Percentiles rank a stretch among this genome's conserved stretches.
phyloP scores from a whole-genome alignment of 2,797 vertebrate genomes.

The Thripadectes ignobilis region DNA sequence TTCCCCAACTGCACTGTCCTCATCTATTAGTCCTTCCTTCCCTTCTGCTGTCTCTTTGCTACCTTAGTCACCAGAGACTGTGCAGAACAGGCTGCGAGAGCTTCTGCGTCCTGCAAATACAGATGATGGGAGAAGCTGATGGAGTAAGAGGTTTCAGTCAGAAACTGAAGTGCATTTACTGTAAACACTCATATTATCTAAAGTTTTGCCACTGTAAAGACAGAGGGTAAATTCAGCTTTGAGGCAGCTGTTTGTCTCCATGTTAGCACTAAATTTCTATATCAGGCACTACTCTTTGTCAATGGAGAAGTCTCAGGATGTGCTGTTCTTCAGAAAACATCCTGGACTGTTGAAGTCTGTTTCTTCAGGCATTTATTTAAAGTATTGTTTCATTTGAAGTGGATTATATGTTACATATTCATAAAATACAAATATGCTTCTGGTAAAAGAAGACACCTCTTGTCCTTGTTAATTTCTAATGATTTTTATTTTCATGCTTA shows the following conservation, averaged over 20 bases:
- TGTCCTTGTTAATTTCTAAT: neutral
- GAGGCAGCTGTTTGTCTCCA: neutral
- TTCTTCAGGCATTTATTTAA: neutral
- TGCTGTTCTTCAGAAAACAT: neutral
- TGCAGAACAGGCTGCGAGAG: neutral
- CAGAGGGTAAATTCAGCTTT: neutral
- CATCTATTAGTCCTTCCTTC: neutral
- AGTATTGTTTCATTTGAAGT: neutral
- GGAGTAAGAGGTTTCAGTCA: neutral
- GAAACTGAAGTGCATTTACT: neutral
- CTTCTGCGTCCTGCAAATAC: neutral
- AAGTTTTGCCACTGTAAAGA: neutral
- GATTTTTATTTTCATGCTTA: neutral
- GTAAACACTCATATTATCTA: neutral
- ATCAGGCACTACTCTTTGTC: neutral
- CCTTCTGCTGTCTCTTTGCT: neutral
- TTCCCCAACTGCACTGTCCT: neutral
- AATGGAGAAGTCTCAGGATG: neutral
- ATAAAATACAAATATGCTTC: neutral
- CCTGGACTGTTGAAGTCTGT: neutral
- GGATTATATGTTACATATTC: accelerated
- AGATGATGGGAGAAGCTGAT: neutral
- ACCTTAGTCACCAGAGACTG: neutral
- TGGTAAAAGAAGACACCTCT: neutral
- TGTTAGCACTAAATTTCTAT: neutral